phyloP scores from a whole-genome alignment of 2,888 invertebrate species.

The Polydrusus cervinus region DNA sequence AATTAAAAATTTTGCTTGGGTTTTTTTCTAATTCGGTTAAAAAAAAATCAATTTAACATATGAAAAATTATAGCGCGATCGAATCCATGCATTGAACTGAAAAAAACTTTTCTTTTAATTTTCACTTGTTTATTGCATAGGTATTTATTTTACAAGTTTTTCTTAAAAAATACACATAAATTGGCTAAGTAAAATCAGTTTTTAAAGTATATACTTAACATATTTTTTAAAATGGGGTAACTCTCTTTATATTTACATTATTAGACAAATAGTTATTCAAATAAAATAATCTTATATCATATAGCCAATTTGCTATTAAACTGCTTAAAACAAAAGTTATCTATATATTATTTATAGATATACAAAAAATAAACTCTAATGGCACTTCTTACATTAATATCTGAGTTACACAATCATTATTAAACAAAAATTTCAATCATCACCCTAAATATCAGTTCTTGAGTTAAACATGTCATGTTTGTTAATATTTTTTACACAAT shows the following conservation, averaged over 20 bases:
- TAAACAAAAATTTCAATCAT: constrained; percentile 20
- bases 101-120: not conserved
- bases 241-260: constrained; percentile 40
- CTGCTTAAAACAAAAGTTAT: no score
- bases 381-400: constrained; percentile 46
- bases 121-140: constrained; percentile 12
- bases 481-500: not conserved
- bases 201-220: constrained; percentile 25
- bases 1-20: no score
- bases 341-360: constrained; percentile 4
- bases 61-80: no score
- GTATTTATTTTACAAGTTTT: constrained; percentile 14
- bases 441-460: constrained; percentile 44
- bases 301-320: constrained; percentile 12
- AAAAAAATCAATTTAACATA: no score
- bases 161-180: constrained; percentile 12
- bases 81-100: no score
- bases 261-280: constrained; percentile 23
- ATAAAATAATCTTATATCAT: constrained; percentile 27
- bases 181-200: constrained; percentile 42
- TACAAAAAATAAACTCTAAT: constrained; percentile 45
- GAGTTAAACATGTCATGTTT: constrained; percentile 45
- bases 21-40: no score
- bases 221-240: constrained; percentile 36
- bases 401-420: not conserved